These are phyloP conservation scores for Timema cristinae DNA, from an alignment of 2,888 invertebrate species.

Conservation along the genomic window DNA sequence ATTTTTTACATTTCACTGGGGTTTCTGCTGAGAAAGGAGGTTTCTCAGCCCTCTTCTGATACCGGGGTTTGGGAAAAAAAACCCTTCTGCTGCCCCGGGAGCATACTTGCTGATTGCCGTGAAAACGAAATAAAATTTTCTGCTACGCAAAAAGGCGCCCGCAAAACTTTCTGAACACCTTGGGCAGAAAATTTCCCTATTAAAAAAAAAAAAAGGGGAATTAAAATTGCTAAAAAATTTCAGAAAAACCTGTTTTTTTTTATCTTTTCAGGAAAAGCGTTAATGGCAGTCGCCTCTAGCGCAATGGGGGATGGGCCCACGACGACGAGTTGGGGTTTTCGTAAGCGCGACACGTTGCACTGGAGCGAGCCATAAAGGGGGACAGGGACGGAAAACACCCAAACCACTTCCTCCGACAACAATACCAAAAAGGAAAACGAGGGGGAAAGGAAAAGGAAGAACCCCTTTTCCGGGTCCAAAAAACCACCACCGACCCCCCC, in stretches of 20 bases:
- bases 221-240: not conserved
- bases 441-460: conserved; percentile 3
- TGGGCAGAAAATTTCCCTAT: too few species aligned
- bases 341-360: conserved; percentile 36
- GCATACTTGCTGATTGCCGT: too few species aligned
- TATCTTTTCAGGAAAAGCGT: not conserved
- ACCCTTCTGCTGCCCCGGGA: too few species aligned
- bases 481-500: too few species aligned
- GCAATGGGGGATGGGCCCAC: conserved; percentile 10
- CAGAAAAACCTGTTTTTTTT: not conserved
- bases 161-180: too few species aligned
- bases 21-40: too few species aligned
- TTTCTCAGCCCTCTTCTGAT: too few species aligned
- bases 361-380: conserved; percentile 23
- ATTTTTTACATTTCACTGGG: too few species aligned
- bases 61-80: too few species aligned
- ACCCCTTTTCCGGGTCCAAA: not conserved
- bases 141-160: too few species aligned
- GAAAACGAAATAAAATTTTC: too few species aligned
- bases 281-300: not conserved
- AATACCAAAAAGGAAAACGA: conserved; percentile 10
- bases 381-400: not conserved
- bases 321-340: conserved; percentile 41
- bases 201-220: not conserved
- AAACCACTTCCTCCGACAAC: not conserved